Conservation (phyloP, 37 sponge, comb jelly and placozoan species). For the Eunapius fragilis region DNA sequence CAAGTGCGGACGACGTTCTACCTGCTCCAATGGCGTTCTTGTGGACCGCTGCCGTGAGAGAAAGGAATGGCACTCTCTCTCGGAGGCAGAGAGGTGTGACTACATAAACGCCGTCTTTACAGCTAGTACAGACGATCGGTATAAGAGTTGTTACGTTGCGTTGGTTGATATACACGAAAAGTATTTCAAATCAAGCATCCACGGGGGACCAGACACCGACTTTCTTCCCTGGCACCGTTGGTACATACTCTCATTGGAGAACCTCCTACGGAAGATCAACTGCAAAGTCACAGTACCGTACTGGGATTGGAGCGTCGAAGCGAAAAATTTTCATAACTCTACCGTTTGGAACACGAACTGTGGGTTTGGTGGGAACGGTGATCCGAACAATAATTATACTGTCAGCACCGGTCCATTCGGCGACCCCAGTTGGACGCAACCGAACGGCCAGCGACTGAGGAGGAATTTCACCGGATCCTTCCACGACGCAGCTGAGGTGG, state of each 20-base stretch:
- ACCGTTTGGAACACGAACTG: constrained; percentile 39
- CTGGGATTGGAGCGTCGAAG: constrained; percentile 70
- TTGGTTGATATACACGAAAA: constrained; percentile 20
- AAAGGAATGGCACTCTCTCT: constrained; percentile 38
- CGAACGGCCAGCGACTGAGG: neutral
- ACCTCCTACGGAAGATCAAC: constrained; percentile 41
- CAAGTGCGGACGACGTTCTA: constrained; percentile 29
- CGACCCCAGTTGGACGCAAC: neutral
- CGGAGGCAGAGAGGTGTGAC: constrained; percentile 21
- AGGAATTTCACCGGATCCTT: constrained; percentile 21
- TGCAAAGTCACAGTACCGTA: constrained; percentile 54
- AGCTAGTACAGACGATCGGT: constrained; percentile 15
- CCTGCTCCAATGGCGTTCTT: constrained; percentile 13
- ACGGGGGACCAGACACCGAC: neutral
- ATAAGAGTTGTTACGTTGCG: constrained; percentile 15
- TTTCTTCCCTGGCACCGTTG: constrained; percentile 64
- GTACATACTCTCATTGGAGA: constrained; percentile 52
- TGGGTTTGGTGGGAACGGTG: constrained; percentile 44
- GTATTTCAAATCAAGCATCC: constrained; percentile 26
- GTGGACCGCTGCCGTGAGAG: constrained; percentile 37
- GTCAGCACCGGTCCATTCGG: constrained; percentile 45
- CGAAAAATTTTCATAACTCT: constrained; percentile 24
- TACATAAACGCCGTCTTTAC: constrained; percentile 15
- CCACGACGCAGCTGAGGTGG: constrained; percentile 27
- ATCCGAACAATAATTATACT: too few relatives aligned